Conservation (phyloP, 1,140 invertebrate species). For the Drosophila burlai region DNA sequence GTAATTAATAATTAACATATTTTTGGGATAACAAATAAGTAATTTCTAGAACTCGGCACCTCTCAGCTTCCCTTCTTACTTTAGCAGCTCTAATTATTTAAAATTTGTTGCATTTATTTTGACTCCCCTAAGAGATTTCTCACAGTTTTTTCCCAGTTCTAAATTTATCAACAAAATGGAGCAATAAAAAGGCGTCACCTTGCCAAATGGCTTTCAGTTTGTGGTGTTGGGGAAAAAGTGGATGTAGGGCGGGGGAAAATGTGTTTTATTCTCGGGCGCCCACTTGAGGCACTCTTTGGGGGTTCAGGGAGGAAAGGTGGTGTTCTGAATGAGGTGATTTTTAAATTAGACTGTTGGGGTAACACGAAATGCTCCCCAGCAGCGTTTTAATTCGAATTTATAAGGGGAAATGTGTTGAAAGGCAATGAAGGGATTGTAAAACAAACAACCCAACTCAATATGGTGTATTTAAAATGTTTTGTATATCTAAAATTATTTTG, state of each 20-base stretch:
- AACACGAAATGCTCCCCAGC: slow-evolving; percentile 67
- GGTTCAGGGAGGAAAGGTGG: slow-evolving; percentile 1
- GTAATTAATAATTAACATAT: slow-evolving; percentile 82
- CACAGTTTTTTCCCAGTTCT: slow-evolving; percentile 41
- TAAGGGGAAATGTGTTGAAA: slow-evolving; percentile 9
- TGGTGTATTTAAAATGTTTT: neutral
- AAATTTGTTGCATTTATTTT: slow-evolving; percentile 44
- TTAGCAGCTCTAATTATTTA: slow-evolving; percentile 64
- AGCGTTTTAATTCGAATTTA: slow-evolving; percentile 64
- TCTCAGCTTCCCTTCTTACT: slow-evolving; percentile 19
- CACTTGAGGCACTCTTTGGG: slow-evolving; percentile 49
- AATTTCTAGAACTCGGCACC: slow-evolving; percentile 46
- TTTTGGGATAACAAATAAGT: slow-evolving; percentile 74
- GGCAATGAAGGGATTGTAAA: neutral
- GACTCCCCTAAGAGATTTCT: slow-evolving; percentile 13
- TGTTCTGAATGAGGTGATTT: slow-evolving; percentile 57
- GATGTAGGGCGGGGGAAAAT: slow-evolving; percentile 15
- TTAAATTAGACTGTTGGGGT: slow-evolving; percentile 37
- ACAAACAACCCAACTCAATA: neutral
- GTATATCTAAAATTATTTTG: no score
- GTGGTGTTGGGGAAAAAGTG: slow-evolving; percentile 30
- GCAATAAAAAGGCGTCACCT: slow-evolving; percentile 78
- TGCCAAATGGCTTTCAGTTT: slow-evolving; percentile 64
- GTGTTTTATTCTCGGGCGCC: slow-evolving; percentile 50
- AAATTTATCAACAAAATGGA: slow-evolving; percentile 68